These are phyloP conservation scores for Nannobrachium achirus DNA, from an alignment of 2,113 vertebrate genomes.

Conservation along the genomic window DNA sequence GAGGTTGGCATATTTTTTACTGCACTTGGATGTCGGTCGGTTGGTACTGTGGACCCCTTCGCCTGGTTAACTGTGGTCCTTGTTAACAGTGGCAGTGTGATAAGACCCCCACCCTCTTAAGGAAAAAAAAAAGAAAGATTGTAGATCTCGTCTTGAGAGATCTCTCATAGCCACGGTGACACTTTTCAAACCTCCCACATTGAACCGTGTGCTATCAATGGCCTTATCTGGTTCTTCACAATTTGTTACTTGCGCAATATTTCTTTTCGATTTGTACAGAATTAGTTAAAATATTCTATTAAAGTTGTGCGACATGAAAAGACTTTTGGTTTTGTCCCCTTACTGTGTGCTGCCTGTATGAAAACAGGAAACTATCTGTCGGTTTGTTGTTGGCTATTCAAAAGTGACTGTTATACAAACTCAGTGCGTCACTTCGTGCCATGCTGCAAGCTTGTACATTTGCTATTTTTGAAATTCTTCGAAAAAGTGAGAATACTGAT, in stretches of 20 bases:
- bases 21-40: conserved; percentile 33
- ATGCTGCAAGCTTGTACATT: too few relatives aligned
- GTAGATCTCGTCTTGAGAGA: conserved; percentile 64
- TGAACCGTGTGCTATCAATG: conserved; percentile 85
- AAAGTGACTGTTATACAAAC: too few relatives aligned
- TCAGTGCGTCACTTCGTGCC: too few relatives aligned
- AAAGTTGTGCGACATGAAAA: conserved; percentile 89
- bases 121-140: conserved; percentile 60
- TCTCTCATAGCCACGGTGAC: conserved; percentile 71
- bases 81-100: conserved; percentile 14
- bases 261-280: conserved; percentile 98
- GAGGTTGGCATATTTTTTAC: conserved; percentile 69
- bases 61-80: conserved; percentile 36
- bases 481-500: too few relatives aligned
- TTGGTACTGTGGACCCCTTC: conserved; percentile 18
- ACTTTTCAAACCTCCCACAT: conserved; percentile 79
- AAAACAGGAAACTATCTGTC: too few relatives aligned
- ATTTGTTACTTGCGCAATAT: conserved; percentile 91
- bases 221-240: conserved; percentile 88
- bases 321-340: not conserved
- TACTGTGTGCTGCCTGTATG: not conserved
- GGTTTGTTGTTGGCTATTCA: too few relatives aligned
- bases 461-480: too few relatives aligned
- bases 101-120: conserved; percentile 41
- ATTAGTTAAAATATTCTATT: conserved; percentile 98